Percentiles rank a stretch among this genome's conserved stretches.
These are phyloP conservation scores for Spinus olivaceus DNA, from an alignment of 2,797 vertebrate species.

Conservation along the genomic window DNA sequence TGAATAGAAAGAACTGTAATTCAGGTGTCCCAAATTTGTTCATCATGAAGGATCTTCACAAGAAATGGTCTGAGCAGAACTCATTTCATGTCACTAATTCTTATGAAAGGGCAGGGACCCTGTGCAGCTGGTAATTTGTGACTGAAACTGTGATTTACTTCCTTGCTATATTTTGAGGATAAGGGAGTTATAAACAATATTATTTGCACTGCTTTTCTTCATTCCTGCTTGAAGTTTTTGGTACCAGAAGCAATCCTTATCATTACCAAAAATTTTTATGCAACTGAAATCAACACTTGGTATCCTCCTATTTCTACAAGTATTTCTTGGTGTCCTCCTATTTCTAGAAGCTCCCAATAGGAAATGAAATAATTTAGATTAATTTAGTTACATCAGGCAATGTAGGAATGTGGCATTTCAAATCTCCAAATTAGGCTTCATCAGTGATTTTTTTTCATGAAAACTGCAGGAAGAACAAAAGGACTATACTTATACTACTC, in stretches of 20 bases:
- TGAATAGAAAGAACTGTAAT: neutral
- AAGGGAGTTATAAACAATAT: neutral
- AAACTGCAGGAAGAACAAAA: neutral
- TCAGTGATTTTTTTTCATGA: neutral
- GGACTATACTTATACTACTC: neutral
- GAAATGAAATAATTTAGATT: neutral
- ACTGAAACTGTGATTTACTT: neutral
- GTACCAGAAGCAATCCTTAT: neutral
- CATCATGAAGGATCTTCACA: neutral
- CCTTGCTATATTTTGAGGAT: neutral
- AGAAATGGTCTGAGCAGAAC: neutral
- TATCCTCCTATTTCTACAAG: neutral
- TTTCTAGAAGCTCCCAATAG: neutral
- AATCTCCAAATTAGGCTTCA: neutral
- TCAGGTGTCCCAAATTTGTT: neutral
- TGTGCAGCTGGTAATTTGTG: neutral
- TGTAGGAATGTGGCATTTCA: neutral
- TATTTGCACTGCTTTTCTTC: neutral
- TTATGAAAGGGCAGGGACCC: neutral
- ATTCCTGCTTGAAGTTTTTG: neutral
- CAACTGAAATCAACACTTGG: neutral
- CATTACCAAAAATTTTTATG: neutral
- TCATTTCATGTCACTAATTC: neutral
- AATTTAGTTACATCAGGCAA: neutral
- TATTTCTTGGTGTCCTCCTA: too few species aligned